Evolutionary conservation across 1,140 invertebrate species (phyloP).

Genomic region (Camponotus pennsylvanicus): DNA sequence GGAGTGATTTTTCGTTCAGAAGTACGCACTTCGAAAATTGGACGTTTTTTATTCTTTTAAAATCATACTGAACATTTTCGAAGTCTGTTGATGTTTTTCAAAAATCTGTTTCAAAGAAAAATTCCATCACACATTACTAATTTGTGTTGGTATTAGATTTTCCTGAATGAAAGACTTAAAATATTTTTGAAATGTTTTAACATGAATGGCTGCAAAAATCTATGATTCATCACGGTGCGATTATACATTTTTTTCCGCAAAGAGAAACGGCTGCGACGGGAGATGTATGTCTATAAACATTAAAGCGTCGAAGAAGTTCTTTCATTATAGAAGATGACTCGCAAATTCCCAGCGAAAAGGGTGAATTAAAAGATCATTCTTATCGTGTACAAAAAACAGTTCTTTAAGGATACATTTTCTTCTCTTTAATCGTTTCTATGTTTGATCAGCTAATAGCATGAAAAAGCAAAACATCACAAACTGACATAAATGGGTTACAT

Average conservation of each 20-base stretch:
- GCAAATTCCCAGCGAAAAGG: neutral
- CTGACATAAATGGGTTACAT: conserved; percentile 43
- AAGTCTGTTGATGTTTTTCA: neutral
- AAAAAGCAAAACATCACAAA: conserved; percentile 25
- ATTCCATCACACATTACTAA: neutral
- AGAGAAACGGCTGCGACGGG: too few relatives aligned
- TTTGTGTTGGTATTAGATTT: neutral
- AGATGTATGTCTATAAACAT: neutral
- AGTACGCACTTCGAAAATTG: neutral
- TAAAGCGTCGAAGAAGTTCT: neutral
- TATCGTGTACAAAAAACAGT: neutral
- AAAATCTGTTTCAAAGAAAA: neutral
- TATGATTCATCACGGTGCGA: neutral
- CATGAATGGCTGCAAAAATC: neutral
- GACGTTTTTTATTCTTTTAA: neutral
- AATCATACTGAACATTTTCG: neutral
- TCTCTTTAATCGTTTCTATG: conserved; percentile 40
- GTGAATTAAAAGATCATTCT: conserved; percentile 3
- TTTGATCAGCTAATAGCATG: conserved; percentile 44
- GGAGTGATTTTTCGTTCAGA: neutral
- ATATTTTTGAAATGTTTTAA: neutral
- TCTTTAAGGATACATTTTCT: conserved; percentile 32
- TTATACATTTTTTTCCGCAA: neutral
- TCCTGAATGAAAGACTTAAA: neutral
- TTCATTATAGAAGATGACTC: conserved; percentile 27